Evolutionary conservation across 2,797 vertebrate species (phyloP).

Genomic region (Anomalospiza imberbis): DNA sequence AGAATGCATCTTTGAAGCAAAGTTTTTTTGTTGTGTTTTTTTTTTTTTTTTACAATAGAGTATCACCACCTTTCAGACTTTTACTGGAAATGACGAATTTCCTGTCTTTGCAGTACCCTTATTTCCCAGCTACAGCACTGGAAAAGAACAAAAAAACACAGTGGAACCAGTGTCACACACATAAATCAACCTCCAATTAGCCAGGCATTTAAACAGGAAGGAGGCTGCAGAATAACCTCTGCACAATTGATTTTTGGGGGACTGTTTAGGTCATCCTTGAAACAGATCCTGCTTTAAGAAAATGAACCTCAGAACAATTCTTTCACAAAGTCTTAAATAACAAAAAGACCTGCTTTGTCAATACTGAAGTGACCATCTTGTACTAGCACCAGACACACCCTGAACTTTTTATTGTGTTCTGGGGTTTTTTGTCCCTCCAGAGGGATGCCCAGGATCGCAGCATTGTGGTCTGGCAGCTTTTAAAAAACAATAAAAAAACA

Average conservation of each 20-base stretch:
- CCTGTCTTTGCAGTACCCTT: not conserved
- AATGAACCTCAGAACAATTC: not conserved
- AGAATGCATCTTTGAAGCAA: constrained; percentile 47
- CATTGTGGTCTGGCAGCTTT: not conserved
- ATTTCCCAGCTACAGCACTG: constrained; percentile 21
- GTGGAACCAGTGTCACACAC: not conserved
- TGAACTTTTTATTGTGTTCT: not conserved
- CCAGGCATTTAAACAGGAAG: not conserved
- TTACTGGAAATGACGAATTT: constrained; percentile 30
- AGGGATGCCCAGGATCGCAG: not conserved
- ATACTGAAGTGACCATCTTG: not conserved
- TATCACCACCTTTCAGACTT: not conserved
- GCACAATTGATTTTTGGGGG: not conserved
- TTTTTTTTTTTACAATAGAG: not conserved
- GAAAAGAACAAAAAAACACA: not conserved
- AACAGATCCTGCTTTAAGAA: not conserved
- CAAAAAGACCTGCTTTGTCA: not conserved
- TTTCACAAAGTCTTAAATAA: not conserved
- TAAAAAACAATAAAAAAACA: not conserved
- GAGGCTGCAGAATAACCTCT: not conserved
- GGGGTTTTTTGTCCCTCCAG: not conserved
- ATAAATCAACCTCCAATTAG: not conserved
- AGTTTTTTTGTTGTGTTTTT: not conserved
- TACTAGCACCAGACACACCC: not conserved
- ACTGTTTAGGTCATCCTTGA: not conserved